Conservation (phyloP, 2,888 invertebrate species). For the Beris morrisii region DNA sequence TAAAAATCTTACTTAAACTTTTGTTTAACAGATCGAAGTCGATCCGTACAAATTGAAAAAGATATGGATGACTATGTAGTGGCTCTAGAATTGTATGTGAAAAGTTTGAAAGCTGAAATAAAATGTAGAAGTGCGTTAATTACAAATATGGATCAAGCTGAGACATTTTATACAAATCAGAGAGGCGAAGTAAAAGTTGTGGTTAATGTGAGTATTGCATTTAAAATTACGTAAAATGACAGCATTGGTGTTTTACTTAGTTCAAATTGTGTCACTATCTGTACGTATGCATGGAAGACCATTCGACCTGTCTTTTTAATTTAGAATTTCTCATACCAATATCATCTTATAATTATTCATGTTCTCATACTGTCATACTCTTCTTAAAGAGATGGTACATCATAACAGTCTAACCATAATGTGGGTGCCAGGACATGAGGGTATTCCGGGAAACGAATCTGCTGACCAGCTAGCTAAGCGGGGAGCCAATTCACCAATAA, state of each 20-base stretch:
- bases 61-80: slow-evolving; percentile 81
- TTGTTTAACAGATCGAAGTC: slow-evolving; percentile 68
- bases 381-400: too few species aligned
- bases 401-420: too few species aligned
- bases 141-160: slow-evolving; percentile 76
- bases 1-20: background rate
- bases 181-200: slow-evolving; percentile 94
- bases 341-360: too few species aligned
- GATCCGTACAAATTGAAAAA: slow-evolving; percentile 83
- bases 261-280: background rate
- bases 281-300: too few species aligned
- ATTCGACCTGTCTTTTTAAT: too few species aligned
- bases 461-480: too few species aligned
- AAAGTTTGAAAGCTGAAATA: slow-evolving; percentile 79
- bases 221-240: background rate
- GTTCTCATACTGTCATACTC: too few species aligned
- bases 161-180: slow-evolving; percentile 86
- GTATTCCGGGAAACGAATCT: too few species aligned
- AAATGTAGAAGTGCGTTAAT: slow-evolving; percentile 77
- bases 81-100: slow-evolving; percentile 79
- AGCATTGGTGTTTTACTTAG: background rate
- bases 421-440: too few species aligned
- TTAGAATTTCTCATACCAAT: too few species aligned
- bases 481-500: too few species aligned
- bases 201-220: slow-evolving; percentile 74